Evolutionary conservation across 2,113 vertebrate genomes (phyloP), one percentile per base, ranked within the genome.

Genomic region (Probosciger aterrimus): DNA sequence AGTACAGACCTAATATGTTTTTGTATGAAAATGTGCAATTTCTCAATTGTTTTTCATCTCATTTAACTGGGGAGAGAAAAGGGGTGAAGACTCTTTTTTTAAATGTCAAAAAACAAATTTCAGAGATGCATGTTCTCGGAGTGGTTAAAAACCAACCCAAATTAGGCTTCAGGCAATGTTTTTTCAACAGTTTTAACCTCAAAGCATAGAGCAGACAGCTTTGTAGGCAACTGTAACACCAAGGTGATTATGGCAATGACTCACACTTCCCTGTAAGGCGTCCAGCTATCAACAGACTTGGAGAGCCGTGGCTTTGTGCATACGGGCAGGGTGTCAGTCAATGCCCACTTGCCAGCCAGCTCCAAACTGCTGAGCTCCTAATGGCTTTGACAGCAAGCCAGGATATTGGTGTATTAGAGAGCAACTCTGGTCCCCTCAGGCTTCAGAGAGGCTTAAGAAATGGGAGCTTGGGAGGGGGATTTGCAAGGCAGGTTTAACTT

Each of bases 211-310:
- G 88, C 92, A 97, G 93, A 92, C 96, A 94, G 95, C 86, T 96
- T 94, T 97, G 94, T 89, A 97, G 91, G 90, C 92, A 97, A 92
- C 85, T 89, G 53, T 94, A 94, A 77, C 88, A 92, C 86, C 88
- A 89, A 96, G 90, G 94, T 94, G 96, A 96, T 97, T 97, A 97
- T 94, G 93, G 91, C 82, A 74, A 1, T 97, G 95, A 96, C 62
- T 97, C 95, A 97, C 79, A 90, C 82, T 96, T 97, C 95, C 90
- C 93, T 97, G 87, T 92, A 94, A 95, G 82, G 86, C 91, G 92
- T 97, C 94, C 95, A 96, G 92, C 89, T 93, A 93, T 95, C 80
- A 87, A 87, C 94, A 91, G 79, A 31, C 49, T 92, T 52, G 92
- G 92, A 87, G 90, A 87, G 85, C 59, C 8, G 4, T 78, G 82